These are phyloP conservation scores for Apodemus agrarius DNA, from an alignment of 2,797 vertebrate species.

Conservation along the genomic window DNA sequence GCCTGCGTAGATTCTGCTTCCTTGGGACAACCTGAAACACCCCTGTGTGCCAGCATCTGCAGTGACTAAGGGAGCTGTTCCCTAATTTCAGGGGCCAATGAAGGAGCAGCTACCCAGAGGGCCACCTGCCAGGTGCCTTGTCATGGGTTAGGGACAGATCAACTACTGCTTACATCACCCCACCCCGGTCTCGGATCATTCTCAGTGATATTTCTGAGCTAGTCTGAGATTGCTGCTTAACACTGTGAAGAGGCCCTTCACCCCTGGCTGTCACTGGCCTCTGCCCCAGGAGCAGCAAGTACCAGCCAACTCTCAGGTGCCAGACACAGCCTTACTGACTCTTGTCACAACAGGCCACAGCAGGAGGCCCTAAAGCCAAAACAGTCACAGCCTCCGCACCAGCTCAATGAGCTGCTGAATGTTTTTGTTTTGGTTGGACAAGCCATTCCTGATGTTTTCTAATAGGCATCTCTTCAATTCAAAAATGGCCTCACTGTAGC, in stretches of 20 bases:
- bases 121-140: background rate
- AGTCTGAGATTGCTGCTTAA: background rate
- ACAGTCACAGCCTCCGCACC: slow-evolving; percentile 87
- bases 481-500: slow-evolving; percentile 88
- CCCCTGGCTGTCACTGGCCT: background rate
- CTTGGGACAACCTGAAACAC: background rate
- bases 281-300: background rate
- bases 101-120: background rate
- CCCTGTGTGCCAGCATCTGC: background rate
- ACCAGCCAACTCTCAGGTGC: background rate
- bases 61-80: background rate
- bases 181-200: background rate
- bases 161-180: background rate
- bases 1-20: background rate
- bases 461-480: slow-evolving; percentile 89
- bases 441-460: slow-evolving; percentile 83
- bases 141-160: background rate
- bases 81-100: background rate
- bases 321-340: background rate
- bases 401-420: slow-evolving; percentile 88
- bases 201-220: background rate
- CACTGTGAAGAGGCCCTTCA: background rate
- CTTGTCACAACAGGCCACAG: background rate
- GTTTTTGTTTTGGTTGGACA: slow-evolving; percentile 81
- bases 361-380: slow-evolving; percentile 6